phyloP scores from a whole-genome alignment of 2,888 invertebrate genomes.

The Zhengitettix transpicula region DNA sequence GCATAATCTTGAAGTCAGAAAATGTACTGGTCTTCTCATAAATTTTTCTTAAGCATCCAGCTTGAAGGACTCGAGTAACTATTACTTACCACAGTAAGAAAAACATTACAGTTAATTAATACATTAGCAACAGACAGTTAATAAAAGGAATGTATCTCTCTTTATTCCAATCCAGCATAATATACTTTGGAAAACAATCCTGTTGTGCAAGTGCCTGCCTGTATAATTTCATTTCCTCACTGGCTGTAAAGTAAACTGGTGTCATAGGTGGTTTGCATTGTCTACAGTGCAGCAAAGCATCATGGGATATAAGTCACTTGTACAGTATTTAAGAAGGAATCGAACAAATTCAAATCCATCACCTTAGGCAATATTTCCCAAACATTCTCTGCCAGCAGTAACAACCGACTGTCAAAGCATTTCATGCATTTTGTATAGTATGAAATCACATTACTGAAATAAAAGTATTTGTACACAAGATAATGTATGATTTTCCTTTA shows the following conservation, averaged over 20 bases:
- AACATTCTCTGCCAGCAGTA: constrained; percentile 14
- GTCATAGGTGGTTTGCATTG: constrained; percentile 8
- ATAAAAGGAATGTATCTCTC: too few relatives aligned
- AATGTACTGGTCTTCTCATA: too few relatives aligned
- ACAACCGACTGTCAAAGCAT: constrained; percentile 16
- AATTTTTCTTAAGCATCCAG: too few relatives aligned
- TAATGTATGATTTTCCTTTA: constrained; percentile 22
- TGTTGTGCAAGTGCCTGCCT: background rate
- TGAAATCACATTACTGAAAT: constrained; percentile 4
- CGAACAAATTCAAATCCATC: constrained; percentile 16
- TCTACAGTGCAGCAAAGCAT: constrained; percentile 14
- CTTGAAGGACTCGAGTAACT: too few relatives aligned
- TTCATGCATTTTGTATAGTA: constrained; percentile 13
- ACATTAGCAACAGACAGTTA: too few relatives aligned
- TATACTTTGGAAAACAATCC: too few relatives aligned
- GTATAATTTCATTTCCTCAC: background rate
- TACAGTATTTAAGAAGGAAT: constrained; percentile 12
- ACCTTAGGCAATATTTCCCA: constrained; percentile 13
- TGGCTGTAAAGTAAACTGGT: background rate
- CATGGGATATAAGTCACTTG: constrained; percentile 12
- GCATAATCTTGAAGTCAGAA: too few relatives aligned
- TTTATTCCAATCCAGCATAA: too few relatives aligned
- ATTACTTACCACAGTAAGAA: too few relatives aligned
- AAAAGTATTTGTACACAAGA: constrained; percentile 1
- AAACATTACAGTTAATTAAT: too few relatives aligned